These are phyloP conservation scores for Rhea pennata DNA, from an alignment of 2,113 vertebrate species.

Conservation along the genomic window DNA sequence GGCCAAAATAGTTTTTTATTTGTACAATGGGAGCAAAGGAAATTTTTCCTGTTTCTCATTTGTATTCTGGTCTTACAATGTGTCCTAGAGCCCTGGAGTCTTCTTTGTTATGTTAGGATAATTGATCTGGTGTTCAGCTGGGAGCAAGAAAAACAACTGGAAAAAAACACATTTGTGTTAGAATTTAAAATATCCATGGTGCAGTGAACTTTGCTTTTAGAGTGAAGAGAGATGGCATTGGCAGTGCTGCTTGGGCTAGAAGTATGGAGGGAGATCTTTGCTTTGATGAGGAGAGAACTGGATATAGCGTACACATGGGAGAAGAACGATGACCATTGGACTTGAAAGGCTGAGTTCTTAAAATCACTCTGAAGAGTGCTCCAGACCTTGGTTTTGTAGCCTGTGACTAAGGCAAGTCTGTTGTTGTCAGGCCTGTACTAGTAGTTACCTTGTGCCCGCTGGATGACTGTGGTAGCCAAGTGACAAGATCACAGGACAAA, in stretches of 20 bases:
- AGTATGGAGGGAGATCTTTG: neutral
- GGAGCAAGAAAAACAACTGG: neutral
- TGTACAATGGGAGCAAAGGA: neutral
- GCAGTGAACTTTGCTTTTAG: neutral
- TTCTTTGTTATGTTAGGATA: neutral
- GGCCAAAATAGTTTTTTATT: neutral
- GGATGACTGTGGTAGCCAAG: neutral
- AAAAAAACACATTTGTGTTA: neutral
- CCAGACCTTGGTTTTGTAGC: neutral
- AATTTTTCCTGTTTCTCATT: neutral
- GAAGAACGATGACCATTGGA: neutral
- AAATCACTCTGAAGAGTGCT: neutral
- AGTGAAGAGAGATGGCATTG: fast-evolving
- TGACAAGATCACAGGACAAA: neutral
- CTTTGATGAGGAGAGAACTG: neutral
- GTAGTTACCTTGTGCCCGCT: neutral
- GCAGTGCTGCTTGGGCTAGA: neutral
- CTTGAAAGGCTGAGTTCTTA: neutral
- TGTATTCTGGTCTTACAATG: neutral
- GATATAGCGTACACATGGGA: fast-evolving
- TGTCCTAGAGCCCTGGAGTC: neutral
- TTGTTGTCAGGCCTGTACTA: fast-evolving
- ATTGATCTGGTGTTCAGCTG: neutral
- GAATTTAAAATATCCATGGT: neutral
- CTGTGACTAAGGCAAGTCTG: neutral